phyloP scores from a whole-genome alignment of 2,888 invertebrate genomes.

The Entomobrya proxima region DNA sequence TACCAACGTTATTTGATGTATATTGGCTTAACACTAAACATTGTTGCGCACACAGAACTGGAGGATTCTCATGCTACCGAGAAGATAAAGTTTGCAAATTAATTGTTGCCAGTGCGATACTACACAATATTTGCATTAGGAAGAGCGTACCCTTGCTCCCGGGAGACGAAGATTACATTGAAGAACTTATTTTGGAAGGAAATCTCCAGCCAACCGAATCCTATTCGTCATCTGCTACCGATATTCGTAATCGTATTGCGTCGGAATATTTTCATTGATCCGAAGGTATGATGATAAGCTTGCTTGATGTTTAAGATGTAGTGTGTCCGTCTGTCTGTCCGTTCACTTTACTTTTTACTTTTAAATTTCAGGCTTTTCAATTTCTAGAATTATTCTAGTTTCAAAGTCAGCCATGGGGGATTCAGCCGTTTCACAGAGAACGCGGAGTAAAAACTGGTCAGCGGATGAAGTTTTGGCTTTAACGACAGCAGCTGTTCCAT shows the following conservation, averaged over 20 bases:
- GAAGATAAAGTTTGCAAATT: constrained; percentile 44
- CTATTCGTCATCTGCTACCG: neutral
- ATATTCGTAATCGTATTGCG: neutral
- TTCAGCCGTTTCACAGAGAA: neutral
- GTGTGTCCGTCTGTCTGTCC: too few species aligned
- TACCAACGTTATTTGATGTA: too few species aligned
- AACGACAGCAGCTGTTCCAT: neutral
- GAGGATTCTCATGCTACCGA: constrained; percentile 5
- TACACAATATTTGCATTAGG: constrained; percentile 43
- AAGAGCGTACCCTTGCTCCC: neutral
- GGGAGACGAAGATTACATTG: neutral
- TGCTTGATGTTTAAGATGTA: too few species aligned
- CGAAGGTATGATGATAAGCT: too few species aligned
- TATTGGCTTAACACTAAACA: too few species aligned
- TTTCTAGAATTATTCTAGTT: too few species aligned
- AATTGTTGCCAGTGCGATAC: constrained; percentile 23
- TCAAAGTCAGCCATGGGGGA: too few species aligned
- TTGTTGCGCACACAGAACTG: neutral
- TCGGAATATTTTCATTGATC: neutral
- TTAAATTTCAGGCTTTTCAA: too few species aligned
- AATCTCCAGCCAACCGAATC: neutral
- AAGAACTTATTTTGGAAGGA: neutral
- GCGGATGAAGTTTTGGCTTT: neutral
- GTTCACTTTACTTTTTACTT: too few species aligned
- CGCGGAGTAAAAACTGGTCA: neutral